Percentiles rank a stretch among this genome's conserved stretches.
Evolutionary conservation across 2,888 invertebrate genomes (phyloP).

Genomic region (Apodemia zela): DNA sequence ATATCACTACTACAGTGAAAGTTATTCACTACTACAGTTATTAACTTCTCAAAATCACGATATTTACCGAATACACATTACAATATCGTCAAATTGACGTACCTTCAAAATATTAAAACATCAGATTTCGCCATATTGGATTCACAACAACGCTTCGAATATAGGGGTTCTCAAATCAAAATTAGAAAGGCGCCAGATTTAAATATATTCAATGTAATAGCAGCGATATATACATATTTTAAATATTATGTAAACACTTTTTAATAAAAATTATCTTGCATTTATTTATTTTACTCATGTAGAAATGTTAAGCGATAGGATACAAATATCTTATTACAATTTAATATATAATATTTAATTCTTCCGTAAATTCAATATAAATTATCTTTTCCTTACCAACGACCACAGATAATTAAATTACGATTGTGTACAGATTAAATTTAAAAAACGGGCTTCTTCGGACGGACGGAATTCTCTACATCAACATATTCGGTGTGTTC

Average conservation of each 20-base stretch:
- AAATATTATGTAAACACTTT: background rate
- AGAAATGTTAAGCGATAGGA: background rate
- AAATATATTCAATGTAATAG: slow-evolving; percentile 29
- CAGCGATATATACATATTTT: background rate
- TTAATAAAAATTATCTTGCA: background rate
- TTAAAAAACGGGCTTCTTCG: no score
- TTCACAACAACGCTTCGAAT: slow-evolving; percentile 86
- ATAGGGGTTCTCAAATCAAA: slow-evolving; percentile 71
- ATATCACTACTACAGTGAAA: slow-evolving; percentile 41
- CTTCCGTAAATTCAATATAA: no score
- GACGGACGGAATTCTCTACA: no score
- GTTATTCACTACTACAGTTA: slow-evolving; percentile 39
- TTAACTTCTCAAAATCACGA: slow-evolving; percentile 50
- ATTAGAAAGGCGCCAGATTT: slow-evolving; percentile 52
- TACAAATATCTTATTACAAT: background rate
- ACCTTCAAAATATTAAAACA: slow-evolving; percentile 80
- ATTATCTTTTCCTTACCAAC: no score
- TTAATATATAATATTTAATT: no score
- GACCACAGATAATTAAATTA: no score
- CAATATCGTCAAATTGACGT: slow-evolving; percentile 80
- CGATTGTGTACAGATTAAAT: no score
- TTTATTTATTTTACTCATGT: background rate
- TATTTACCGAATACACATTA: slow-evolving; percentile 73
- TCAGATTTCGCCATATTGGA: slow-evolving; percentile 85
- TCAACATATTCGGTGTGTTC: no score